A percentile compares a stretch with the other conserved stretches of the same genome.
Evolutionary conservation across 1,140 invertebrate genomes (phyloP).

Genomic region (Saccostrea cuccullata): DNA sequence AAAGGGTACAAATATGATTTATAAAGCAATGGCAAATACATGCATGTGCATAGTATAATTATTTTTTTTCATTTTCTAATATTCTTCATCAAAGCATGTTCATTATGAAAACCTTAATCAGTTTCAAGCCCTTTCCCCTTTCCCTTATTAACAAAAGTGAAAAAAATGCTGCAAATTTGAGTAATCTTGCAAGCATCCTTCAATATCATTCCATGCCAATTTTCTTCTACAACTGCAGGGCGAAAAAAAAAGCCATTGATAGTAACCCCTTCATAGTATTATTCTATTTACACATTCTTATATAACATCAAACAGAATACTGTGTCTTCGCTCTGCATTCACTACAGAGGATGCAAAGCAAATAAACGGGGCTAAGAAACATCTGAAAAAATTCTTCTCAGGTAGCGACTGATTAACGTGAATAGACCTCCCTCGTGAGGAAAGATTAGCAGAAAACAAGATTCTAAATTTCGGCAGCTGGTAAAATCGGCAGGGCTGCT

Average conservation of each 20-base stretch:
- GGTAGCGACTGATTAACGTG: conserved; percentile 7
- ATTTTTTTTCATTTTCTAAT: too few species aligned
- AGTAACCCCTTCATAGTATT: background rate
- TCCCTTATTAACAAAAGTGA: too few species aligned
- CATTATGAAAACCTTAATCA: too few species aligned
- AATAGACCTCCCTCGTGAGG: background rate
- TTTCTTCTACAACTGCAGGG: too few species aligned
- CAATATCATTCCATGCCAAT: too few species aligned
- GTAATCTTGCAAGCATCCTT: too few species aligned
- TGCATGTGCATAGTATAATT: too few species aligned
- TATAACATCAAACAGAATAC: conserved; percentile 19
- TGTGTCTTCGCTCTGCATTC: background rate
- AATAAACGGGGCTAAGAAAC: background rate
- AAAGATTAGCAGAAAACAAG: background rate
- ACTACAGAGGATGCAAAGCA: conserved; percentile 20
- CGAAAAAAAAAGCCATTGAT: background rate
- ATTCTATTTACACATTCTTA: conserved; percentile 34
- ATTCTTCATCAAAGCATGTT: too few species aligned
- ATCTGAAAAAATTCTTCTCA: conserved; percentile 13
- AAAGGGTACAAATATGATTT: too few species aligned
- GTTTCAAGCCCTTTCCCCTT: too few species aligned
- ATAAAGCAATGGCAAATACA: too few species aligned
- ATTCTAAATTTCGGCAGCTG: conserved; percentile 1
- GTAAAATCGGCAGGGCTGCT: background rate
- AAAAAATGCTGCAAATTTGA: too few species aligned